Evolutionary conservation across 2,888 invertebrate genomes (phyloP).

Genomic region (Drosophila niveifrons): DNA sequence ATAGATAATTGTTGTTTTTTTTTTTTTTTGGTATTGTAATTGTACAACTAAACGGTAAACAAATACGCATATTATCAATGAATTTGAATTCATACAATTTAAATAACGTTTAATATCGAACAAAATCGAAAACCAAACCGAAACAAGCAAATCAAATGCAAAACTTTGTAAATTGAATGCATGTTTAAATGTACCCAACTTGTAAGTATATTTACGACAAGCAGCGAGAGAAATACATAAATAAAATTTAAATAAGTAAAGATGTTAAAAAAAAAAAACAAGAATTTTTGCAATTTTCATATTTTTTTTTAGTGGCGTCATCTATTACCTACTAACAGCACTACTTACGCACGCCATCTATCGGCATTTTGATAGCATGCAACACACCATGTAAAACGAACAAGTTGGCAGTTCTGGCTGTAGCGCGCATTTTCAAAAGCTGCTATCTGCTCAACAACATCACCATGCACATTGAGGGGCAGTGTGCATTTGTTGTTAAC

Average conservation of each 20-base stretch:
- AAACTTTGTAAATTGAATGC: conserved; percentile 72
- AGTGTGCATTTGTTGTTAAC: conserved; percentile 42
- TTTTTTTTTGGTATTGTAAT: conserved; percentile 63
- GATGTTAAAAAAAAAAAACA: conserved; percentile 23
- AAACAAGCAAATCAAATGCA: conserved; percentile 32
- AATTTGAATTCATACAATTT: conserved; percentile 72
- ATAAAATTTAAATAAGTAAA: conserved; percentile 70
- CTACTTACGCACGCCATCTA: not conserved
- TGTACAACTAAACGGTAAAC: conserved; percentile 52
- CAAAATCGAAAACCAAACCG: conserved; percentile 4
- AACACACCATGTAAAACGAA: not conserved
- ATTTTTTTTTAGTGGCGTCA: conserved; percentile 18
- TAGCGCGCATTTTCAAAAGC: conserved; percentile 36
- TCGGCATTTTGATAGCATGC: not conserved
- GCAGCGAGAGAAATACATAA: conserved; percentile 48
- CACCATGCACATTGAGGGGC: conserved; percentile 12
- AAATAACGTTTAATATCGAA: conserved; percentile 65
- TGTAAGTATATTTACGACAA: conserved; percentile 66
- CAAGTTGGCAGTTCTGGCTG: conserved; percentile 7
- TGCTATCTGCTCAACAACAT: conserved; percentile 17
- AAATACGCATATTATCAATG: conserved; percentile 70
- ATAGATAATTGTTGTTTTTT: conserved; percentile 59
- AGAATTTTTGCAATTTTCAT: not conserved
- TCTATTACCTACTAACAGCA: not conserved
- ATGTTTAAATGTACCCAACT: conserved; percentile 69